Base-by-base conservation (phyloP, 1,140 invertebrate species). In the Drosophila kohkoa region DNA sequence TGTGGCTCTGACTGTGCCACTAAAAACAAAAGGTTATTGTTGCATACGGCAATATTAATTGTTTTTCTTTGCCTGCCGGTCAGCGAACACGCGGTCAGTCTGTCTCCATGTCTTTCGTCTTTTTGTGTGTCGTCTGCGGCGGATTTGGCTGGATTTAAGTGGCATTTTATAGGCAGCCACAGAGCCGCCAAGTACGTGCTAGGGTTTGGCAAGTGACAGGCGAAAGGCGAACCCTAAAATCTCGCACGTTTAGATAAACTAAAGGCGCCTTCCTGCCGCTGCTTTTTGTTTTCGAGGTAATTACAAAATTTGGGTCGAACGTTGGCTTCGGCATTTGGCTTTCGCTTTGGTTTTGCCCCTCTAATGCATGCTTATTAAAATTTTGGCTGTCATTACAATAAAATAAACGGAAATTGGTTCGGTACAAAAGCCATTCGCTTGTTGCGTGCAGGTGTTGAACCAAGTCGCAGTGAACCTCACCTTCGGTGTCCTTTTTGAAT, bases 1-100 rank as follows among this genome's bases (percentile, higher is more conserved):
- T 41, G 25, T 38, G 45, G 25, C 16, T 25, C 20, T 25, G 20
- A 25, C 20, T 25, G 20, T 32, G 65, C 16, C 74, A 81, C 79
- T 81, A 75, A 83, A 88, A 83, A 88, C 81, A 88, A 89, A 83
- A 77, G 78, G 86, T 75, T 79, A 74, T 85, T 81, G 77, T 89
- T 88, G 81, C 81, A 88, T 88, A 78, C 77, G 72, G 64, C 70
- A 64, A 80, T 79, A 88, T 89, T 89, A 88, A 88, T 88, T 88
- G 85, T 88, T 88, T 82, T 89, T 73, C 67, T 68, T 80, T 64
- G 55, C 25, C 70, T 30, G 67, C 35, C 48, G 20, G 60, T 20
- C 60, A 52, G 20, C 43, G 4, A 8, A 5, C 20, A n/a, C 20
- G 10, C 13, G 59, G 58, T 30, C 58, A 60, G 25, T 16, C 10